Percentiles rank a stretch among this genome's conserved stretches.
phyloP scores from a whole-genome alignment of 1,140 invertebrate genomes.

The Fopius arisanus region DNA sequence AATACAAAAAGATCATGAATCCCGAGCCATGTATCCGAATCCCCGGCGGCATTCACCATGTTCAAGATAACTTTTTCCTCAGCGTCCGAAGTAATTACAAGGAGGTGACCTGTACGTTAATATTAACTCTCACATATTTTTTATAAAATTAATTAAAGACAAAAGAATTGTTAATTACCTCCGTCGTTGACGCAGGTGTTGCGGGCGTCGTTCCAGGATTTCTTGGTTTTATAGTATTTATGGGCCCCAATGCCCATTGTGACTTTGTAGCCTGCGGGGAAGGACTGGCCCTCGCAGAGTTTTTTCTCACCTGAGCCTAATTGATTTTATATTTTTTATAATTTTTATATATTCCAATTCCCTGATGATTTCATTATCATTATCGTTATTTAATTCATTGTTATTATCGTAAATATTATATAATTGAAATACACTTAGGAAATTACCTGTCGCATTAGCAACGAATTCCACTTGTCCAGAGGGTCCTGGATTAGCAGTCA shows the following conservation, averaged over 20 bases:
- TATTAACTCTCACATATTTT: neutral
- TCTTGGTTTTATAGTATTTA: slow-evolving; percentile 24
- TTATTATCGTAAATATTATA: no score
- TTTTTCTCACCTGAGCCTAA: neutral
- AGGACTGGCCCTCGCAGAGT: neutral
- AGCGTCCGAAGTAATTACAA: slow-evolving; percentile 21
- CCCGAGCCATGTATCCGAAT: neutral
- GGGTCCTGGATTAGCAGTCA: neutral
- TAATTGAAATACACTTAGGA: neutral
- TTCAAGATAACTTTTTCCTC: slow-evolving; percentile 27
- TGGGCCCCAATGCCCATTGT: slow-evolving; percentile 30
- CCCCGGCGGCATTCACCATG: neutral
- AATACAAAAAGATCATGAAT: slow-evolving; percentile 31
- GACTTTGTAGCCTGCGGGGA: slow-evolving; percentile 16
- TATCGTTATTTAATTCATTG: no score
- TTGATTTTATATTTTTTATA: no score
- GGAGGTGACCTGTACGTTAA: slow-evolving; percentile 17
- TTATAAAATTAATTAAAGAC: neutral
- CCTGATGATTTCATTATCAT: no score
- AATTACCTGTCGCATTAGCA: neutral
- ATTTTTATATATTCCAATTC: no score
- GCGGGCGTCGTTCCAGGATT: slow-evolving; percentile 27
- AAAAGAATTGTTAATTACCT: slow-evolving; percentile 8
- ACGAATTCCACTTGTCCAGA: neutral
- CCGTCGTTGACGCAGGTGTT: slow-evolving; percentile 25